A percentile compares a stretch with the other conserved stretches of the same genome.
Evolutionary conservation across 2,888 invertebrate species (phyloP).

Genomic region (Apantesis nais): DNA sequence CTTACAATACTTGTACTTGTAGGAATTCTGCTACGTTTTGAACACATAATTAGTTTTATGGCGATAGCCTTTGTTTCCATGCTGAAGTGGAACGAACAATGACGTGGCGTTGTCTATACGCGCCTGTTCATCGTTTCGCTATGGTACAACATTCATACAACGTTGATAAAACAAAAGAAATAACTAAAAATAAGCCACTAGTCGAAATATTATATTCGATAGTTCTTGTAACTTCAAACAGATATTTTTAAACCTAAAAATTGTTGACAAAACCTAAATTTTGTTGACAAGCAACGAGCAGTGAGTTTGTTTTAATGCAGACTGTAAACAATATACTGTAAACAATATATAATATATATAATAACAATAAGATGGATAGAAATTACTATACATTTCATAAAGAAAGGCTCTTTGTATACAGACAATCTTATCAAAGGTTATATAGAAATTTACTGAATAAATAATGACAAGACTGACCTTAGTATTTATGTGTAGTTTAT

Average conservation of each 20-base stretch:
- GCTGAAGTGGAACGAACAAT: slow-evolving; percentile 35
- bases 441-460: neutral
- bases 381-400: too few species aligned
- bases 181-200: slow-evolving; percentile 23
- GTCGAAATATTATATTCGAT: slow-evolving; percentile 13
- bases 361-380: neutral
- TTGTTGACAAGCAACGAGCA: too few species aligned
- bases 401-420: neutral
- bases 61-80: slow-evolving; percentile 37
- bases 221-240: neutral
- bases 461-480: neutral
- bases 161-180: slow-evolving; percentile 21
- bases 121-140: slow-evolving; percentile 27
- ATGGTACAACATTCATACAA: slow-evolving; percentile 34
- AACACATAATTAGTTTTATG: slow-evolving; percentile 45
- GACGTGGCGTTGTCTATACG: slow-evolving; percentile 30
- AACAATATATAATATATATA: too few species aligned
- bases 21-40: slow-evolving; percentile 35
- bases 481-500: too few species aligned
- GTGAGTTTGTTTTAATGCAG: neutral
- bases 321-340: too few species aligned
- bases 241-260: neutral
- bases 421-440: neutral
- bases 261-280: neutral
- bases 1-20: neutral